Percentiles rank a stretch among this genome's conserved stretches.
Evolutionary conservation across 64 coral and sea anemone species (phyloP).

Genomic region (Dendronephthya gigantea): DNA sequence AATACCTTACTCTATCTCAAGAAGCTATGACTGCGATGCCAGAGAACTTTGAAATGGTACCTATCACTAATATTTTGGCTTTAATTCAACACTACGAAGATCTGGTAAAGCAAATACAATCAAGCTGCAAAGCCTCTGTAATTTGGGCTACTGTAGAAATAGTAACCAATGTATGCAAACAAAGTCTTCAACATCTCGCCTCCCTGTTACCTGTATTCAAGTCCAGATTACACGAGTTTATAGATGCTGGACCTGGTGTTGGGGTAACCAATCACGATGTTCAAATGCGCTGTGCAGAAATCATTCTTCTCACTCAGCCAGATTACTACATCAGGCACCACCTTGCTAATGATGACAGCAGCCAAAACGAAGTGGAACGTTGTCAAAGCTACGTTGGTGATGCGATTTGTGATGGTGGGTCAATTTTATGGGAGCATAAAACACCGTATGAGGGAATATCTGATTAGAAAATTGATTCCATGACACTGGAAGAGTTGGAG

Average conservation of each 20-base stretch:
- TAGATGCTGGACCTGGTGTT: constrained; percentile 25
- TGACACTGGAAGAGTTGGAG: constrained; percentile 16
- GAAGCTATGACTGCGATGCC: not conserved
- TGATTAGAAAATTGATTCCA: not conserved
- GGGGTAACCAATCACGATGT: constrained; percentile 11
- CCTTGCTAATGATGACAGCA: constrained; percentile 21
- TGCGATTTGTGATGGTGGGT: constrained; percentile 31
- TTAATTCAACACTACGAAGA: not conserved
- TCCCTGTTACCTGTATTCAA: not conserved
- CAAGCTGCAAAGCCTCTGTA: not conserved
- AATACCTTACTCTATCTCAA: not conserved
- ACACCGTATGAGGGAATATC: constrained; percentile 12
- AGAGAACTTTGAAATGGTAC: too few species aligned
- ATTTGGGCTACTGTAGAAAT: constrained; percentile 1
- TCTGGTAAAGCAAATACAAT: not conserved
- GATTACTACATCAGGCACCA: constrained; percentile 24
- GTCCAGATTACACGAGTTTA: constrained; percentile 14
- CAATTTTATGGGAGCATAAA: constrained; percentile 17
- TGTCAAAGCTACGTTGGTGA: constrained; percentile 22
- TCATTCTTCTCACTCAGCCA: constrained; percentile 16
- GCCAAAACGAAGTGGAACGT: constrained; percentile 33
- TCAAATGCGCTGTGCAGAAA: constrained; percentile 8
- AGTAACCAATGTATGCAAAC: not conserved
- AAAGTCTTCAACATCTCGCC: not conserved
- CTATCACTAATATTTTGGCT: not conserved